A percentile compares a stretch with the other conserved stretches of the same genome.
Conservation (phyloP, 1,140 invertebrate species). For the Apolygus lucorum region DNA sequence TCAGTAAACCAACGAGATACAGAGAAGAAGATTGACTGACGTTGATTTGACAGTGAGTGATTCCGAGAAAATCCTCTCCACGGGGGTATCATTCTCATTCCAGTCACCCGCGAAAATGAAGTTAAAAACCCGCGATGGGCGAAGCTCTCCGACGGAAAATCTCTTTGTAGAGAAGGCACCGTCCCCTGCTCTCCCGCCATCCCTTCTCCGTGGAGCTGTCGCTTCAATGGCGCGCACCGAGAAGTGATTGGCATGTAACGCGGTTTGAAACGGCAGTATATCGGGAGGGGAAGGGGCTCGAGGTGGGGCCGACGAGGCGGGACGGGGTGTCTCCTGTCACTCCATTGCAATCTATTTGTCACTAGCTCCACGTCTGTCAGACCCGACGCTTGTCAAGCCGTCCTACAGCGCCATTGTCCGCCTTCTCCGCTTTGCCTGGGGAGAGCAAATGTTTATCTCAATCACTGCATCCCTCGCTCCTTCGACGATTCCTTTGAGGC, state of each 20-base stretch:
- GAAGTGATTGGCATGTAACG: background rate
- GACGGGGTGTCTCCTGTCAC: background rate
- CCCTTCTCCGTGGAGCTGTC: too few relatives aligned
- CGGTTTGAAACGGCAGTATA: background rate
- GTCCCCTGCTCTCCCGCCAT: background rate
- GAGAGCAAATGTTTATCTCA: background rate
- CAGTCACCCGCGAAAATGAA: background rate
- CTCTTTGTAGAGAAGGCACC: background rate
- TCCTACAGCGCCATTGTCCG: background rate
- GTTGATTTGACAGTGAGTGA: background rate
- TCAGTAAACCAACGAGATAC: too few relatives aligned
- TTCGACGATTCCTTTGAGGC: too few relatives aligned
- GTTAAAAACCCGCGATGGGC: too few relatives aligned
- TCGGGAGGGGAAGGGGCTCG: background rate
- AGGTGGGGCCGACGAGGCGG: background rate
- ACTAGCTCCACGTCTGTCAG: background rate
- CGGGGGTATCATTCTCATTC: background rate
- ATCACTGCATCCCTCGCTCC: background rate
- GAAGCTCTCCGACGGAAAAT: background rate
- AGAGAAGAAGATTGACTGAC: background rate
- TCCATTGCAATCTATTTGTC: background rate
- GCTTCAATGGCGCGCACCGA: background rate
- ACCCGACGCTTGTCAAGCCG: background rate
- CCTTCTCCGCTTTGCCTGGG: background rate
- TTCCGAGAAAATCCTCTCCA: background rate